Conservation (phyloP, 2,888 invertebrate species). For the Oscheius sp. region DNA sequence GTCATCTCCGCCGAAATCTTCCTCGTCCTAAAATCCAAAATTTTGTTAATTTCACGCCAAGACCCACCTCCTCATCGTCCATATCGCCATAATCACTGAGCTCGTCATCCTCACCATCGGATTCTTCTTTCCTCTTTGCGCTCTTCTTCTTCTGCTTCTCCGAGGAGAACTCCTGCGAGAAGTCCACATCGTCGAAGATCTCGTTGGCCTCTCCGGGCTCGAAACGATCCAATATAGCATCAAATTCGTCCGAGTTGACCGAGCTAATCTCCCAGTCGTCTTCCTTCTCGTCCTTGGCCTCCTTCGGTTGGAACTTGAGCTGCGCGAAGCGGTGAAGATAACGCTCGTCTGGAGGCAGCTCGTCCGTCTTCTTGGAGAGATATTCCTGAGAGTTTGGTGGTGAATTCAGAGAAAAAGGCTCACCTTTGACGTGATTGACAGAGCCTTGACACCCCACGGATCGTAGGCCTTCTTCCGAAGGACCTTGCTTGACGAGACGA, state of each 20-base stretch:
- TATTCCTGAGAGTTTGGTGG: slow-evolving; percentile 57
- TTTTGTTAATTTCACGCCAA: neutral
- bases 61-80: slow-evolving; percentile 42
- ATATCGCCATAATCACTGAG: slow-evolving; percentile 52
- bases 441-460: slow-evolving; percentile 62
- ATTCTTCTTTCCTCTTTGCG: slow-evolving; percentile 58
- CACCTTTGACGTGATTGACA: slow-evolving; percentile 60
- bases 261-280: slow-evolving; percentile 81
- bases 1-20: slow-evolving; percentile 43
- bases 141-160: slow-evolving; percentile 57
- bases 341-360: slow-evolving; percentile 90
- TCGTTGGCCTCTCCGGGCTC: slow-evolving; percentile 74
- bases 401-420: neutral
- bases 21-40: neutral
- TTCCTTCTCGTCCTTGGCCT: slow-evolving; percentile 43
- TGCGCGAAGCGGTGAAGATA: slow-evolving; percentile 81
- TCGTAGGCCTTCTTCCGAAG: slow-evolving; percentile 55
- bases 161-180: slow-evolving; percentile 75
- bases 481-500: slow-evolving; percentile 27
- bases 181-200: slow-evolving; percentile 79
- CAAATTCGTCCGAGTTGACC: slow-evolving; percentile 84
- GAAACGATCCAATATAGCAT: slow-evolving; percentile 78
- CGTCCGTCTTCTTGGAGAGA: slow-evolving; percentile 56
- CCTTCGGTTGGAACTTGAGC: slow-evolving; percentile 48
- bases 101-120: slow-evolving; percentile 62